Evolutionary conservation across 2,888 invertebrate genomes (phyloP).

Genomic region (Noctua janthe): DNA sequence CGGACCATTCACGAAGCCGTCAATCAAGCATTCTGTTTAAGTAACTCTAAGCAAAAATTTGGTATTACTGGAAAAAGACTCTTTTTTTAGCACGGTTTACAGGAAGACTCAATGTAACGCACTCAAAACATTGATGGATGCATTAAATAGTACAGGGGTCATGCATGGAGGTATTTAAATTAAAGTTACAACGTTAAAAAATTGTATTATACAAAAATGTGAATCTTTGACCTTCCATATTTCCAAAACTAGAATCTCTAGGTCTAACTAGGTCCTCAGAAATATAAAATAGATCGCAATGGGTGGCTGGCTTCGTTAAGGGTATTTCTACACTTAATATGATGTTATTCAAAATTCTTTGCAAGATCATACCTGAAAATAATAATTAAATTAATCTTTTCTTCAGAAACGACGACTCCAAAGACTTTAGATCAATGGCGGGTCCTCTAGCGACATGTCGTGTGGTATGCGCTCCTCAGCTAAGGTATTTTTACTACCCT

Average conservation of each 20-base stretch:
- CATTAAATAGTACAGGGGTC: neutral
- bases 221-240: too few relatives aligned
- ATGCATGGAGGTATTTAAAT: neutral
- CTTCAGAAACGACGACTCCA: constrained; percentile 75
- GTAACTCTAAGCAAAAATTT: neutral
- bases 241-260: too few relatives aligned
- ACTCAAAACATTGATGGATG: neutral
- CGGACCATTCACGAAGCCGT: neutral
- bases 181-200: neutral
- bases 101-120: neutral
- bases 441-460: constrained; percentile 82
- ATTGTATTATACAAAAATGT: too few relatives aligned
- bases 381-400: neutral
- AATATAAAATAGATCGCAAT: too few relatives aligned
- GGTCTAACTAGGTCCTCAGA: too few relatives aligned
- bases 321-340: neutral
- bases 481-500: constrained; percentile 74
- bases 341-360: neutral
- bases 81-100: neutral
- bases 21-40: neutral
- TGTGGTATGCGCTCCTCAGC: constrained; percentile 81
- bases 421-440: constrained; percentile 77
- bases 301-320: neutral
- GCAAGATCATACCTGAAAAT: neutral
- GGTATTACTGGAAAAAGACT: neutral